Percentiles rank a stretch among this genome's conserved stretches.
Evolutionary conservation across 2,797 vertebrate genomes (phyloP).

Genomic region (Bryconaethiops microstoma): DNA sequence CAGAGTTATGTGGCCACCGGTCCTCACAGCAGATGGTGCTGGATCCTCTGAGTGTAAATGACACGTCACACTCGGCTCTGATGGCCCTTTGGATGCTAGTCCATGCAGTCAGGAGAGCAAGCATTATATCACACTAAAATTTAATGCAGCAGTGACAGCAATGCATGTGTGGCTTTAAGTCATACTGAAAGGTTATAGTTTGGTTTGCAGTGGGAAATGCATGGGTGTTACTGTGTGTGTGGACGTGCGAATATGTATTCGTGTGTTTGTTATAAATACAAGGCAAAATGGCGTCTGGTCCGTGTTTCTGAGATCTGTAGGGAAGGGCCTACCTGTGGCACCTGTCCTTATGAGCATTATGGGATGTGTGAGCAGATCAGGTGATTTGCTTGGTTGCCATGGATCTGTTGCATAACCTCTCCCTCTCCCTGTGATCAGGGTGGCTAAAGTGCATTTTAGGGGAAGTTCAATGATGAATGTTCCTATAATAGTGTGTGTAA

Average conservation of each 20-base stretch:
- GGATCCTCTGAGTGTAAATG: not conserved
- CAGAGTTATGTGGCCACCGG: not conserved
- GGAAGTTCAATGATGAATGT: slow-evolving; percentile 39
- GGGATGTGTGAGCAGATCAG: slow-evolving; percentile 32
- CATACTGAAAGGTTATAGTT: slow-evolving; percentile 26
- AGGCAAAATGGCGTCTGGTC: slow-evolving; percentile 15
- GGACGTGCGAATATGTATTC: not conserved
- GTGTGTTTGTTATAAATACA: slow-evolving; percentile 1
- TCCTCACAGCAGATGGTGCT: slow-evolving; percentile 3
- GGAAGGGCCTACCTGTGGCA: not conserved
- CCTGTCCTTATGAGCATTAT: slow-evolving; percentile 27
- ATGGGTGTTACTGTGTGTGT: not conserved
- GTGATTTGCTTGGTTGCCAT: slow-evolving; percentile 35
- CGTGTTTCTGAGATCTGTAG: slow-evolving; percentile 8
- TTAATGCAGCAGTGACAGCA: slow-evolving; percentile 47
- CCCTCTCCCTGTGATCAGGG: slow-evolving; percentile 18
- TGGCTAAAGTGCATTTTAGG: slow-evolving; percentile 32
- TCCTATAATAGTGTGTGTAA: slow-evolving; percentile 6
- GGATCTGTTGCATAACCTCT: slow-evolving; percentile 20
- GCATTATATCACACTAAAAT: slow-evolving; percentile 41
- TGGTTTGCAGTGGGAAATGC: slow-evolving; percentile 11
- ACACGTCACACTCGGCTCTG: slow-evolving; percentile 13
- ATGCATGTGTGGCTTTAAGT: slow-evolving; percentile 44
- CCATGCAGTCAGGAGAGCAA: not conserved
- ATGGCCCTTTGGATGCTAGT: slow-evolving; percentile 7